Percentiles rank a stretch among this genome's conserved stretches.
These are phyloP conservation scores for Diogma glabrata DNA, from an alignment of 2,888 invertebrate genomes.

Conservation along the genomic window DNA sequence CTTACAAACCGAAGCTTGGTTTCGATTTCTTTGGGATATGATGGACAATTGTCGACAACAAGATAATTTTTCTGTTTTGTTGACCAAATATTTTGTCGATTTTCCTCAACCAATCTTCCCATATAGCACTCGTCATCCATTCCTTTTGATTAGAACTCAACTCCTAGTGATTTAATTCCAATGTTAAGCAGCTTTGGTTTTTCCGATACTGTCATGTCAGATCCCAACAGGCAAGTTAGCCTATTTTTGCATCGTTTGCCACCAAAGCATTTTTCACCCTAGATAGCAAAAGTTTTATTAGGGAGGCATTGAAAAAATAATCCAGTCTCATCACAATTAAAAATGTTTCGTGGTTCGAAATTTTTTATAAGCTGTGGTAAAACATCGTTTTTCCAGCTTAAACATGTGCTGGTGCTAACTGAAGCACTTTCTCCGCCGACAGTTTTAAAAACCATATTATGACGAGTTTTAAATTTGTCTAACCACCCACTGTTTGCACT, in stretches of 20 bases:
- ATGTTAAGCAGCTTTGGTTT: slow-evolving; percentile 22
- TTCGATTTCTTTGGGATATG: slow-evolving; percentile 16
- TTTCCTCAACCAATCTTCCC: too few relatives aligned
- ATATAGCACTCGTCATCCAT: too few relatives aligned
- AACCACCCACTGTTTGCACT: slow-evolving; percentile 19
- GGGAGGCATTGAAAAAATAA: slow-evolving; percentile 11
- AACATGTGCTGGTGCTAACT: not conserved
- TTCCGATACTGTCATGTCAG: slow-evolving; percentile 21
- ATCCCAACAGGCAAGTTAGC: slow-evolving; percentile 21
- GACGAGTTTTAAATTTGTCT: slow-evolving; percentile 17
- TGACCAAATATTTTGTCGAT: not conserved
- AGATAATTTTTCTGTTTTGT: slow-evolving; percentile 17
- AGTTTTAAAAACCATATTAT: not conserved
- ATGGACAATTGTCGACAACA: slow-evolving; percentile 21
- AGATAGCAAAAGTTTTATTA: not conserved
- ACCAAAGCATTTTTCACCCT: slow-evolving; percentile 20
- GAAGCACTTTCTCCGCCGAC: not conserved
- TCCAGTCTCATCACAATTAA: slow-evolving; percentile 11
- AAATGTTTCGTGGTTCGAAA: not conserved
- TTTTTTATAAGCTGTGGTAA: not conserved
- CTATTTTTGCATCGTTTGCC: slow-evolving; percentile 20
- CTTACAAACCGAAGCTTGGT: slow-evolving; percentile 16
- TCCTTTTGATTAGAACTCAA: too few relatives aligned
- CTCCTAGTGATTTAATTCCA: slow-evolving; percentile 12
- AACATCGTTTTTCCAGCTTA: not conserved